Evolutionary conservation across 1,140 invertebrate species (phyloP).

Genomic region (Euura lappo): DNA sequence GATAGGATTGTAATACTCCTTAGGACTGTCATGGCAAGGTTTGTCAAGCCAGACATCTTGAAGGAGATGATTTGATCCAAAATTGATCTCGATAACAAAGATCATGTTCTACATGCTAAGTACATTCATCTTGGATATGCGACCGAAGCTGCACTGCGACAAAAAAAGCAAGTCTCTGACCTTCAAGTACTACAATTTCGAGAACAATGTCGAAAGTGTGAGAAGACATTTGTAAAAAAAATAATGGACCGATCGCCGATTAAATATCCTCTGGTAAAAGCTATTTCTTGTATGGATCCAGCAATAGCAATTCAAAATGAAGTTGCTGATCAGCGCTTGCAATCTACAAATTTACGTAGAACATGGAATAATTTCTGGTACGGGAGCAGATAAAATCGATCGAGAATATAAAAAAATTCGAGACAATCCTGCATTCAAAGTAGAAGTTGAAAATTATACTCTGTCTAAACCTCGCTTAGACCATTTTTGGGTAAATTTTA

Average conservation of each 20-base stretch:
- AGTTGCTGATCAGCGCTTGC: conserved; percentile 10
- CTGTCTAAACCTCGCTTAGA: neutral
- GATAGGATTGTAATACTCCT: conserved; percentile 17
- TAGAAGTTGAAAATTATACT: neutral
- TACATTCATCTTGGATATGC: conserved; percentile 21
- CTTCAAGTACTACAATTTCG: conserved; percentile 23
- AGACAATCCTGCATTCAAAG: neutral
- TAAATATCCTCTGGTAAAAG: conserved; percentile 16
- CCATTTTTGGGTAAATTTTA: neutral
- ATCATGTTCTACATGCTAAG: conserved; percentile 17
- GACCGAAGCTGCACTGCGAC: conserved; percentile 20
- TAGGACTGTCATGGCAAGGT: conserved; percentile 15
- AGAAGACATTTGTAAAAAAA: conserved; percentile 19
- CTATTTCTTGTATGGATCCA: conserved; percentile 23
- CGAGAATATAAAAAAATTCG: conserved; percentile 9
- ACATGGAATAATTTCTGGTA: conserved; percentile 5
- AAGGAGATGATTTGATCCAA: conserved; percentile 12
- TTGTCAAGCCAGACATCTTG: conserved; percentile 21
- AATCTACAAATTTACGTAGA: neutral
- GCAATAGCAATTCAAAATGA: conserved; percentile 11
- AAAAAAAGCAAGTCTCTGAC: conserved; percentile 20
- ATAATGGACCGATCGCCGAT: conserved; percentile 17
- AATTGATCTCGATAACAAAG: conserved; percentile 17
- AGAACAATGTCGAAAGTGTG: conserved; percentile 17
- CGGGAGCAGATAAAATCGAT: conserved; percentile 28